Percentiles rank a stretch among this genome's conserved stretches.
phyloP scores from a whole-genome alignment of 2,113 vertebrate species.

The Tachysurus vachellii region DNA sequence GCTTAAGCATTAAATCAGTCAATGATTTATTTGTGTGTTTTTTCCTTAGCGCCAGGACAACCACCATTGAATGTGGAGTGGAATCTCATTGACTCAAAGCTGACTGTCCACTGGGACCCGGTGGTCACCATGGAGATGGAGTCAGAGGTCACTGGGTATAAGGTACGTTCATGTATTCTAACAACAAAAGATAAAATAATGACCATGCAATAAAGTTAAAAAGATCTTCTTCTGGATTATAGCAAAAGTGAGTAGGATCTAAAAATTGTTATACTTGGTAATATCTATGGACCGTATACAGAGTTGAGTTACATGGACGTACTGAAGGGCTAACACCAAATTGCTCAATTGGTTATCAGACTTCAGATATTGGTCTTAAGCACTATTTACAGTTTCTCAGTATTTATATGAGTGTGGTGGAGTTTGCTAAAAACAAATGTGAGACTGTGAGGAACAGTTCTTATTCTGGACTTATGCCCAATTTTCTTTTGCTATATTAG shows the following conservation, averaged over 20 bases:
- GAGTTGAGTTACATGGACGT: not conserved
- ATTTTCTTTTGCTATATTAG: not conserved
- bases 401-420: not conserved
- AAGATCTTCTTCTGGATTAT: not conserved
- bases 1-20: not conserved
- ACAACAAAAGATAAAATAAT: not conserved
- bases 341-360: not conserved
- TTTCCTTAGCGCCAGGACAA: slow-evolving; percentile 82
- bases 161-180: slow-evolving; percentile 72
- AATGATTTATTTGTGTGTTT: not conserved
- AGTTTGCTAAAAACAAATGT: not conserved
- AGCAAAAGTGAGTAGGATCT: not conserved
- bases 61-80: slow-evolving; percentile 88
- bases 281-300: not conserved
- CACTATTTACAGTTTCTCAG: not conserved
- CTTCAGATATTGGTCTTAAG: not conserved
- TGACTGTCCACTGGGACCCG: slow-evolving; percentile 90
- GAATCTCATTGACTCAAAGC: slow-evolving; percentile 86
- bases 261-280: not conserved
- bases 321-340: not conserved
- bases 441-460: not conserved
- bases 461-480: not conserved
- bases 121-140: slow-evolving; percentile 90
- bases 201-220: slow-evolving; percentile 6
- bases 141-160: slow-evolving; percentile 91